Percentiles rank a stretch among this genome's conserved stretches.
phyloP scores from a whole-genome alignment of 2,888 invertebrate species.

The Azorinus chamasolen region DNA sequence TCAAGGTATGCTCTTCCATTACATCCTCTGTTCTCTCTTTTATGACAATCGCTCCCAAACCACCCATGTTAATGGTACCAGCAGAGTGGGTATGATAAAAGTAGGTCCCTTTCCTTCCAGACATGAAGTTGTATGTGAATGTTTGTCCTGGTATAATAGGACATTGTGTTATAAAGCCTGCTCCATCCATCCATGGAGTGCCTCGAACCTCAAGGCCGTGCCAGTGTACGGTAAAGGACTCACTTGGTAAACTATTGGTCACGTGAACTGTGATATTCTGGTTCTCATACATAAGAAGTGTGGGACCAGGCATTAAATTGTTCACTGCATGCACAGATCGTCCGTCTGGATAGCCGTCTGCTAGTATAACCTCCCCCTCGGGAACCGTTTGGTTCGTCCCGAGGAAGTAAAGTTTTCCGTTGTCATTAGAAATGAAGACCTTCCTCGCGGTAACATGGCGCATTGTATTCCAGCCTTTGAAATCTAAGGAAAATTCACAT shows the following conservation, averaged over 20 bases:
- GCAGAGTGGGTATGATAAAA: constrained; percentile 72
- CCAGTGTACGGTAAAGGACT: constrained; percentile 73
- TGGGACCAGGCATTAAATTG: constrained; percentile 71
- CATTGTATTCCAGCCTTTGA: constrained; percentile 44
- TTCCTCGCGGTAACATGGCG: constrained; percentile 5
- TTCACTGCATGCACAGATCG: constrained; percentile 65
- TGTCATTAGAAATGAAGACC: constrained; percentile 25
- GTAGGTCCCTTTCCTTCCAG: constrained; percentile 62
- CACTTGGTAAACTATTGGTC: constrained; percentile 63
- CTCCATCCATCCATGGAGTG: constrained; percentile 79
- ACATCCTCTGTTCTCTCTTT: constrained; percentile 30
- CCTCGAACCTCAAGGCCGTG: constrained; percentile 72
- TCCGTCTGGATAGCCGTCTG: constrained; percentile 59
- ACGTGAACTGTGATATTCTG: constrained; percentile 68
- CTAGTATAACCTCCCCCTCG: constrained; percentile 64
- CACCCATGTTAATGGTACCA: constrained; percentile 59
- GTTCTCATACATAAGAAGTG: constrained; percentile 69
- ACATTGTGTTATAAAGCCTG: constrained; percentile 75
- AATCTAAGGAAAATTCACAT: constrained; percentile 38
- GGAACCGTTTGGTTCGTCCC: constrained; percentile 13
- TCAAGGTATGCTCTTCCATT: constrained; percentile 39
- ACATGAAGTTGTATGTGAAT: constrained; percentile 68
- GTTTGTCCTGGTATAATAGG: constrained; percentile 70
- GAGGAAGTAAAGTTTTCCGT: constrained; percentile 34
- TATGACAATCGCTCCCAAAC: constrained; percentile 65